These are phyloP conservation scores for Panagrolaimus sp. DNA, from an alignment of 1,140 invertebrate species.

Conservation along the genomic window DNA sequence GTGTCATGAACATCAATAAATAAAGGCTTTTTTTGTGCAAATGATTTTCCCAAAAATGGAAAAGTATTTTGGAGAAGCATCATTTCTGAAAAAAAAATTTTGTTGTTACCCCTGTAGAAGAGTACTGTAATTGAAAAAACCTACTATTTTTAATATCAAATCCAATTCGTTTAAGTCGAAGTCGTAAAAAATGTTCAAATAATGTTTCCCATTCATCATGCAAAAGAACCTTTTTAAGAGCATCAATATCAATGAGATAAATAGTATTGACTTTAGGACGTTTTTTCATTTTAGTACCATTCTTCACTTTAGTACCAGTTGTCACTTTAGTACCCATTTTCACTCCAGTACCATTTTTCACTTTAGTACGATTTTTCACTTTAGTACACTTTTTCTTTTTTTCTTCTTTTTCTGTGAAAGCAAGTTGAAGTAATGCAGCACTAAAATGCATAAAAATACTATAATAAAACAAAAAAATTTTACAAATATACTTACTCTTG, in stretches of 20 bases:
- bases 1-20: neutral
- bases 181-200: neutral
- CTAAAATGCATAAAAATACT: neutral
- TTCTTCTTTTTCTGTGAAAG: neutral
- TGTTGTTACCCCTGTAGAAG: no score
- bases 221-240: neutral
- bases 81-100: no score
- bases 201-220: neutral
- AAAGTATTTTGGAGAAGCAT: neutral
- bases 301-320: no score
- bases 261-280: no score
- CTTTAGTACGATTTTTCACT: no score
- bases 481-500: neutral
- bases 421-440: neutral
- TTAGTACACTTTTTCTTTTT: no score
- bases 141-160: slow-evolving; percentile 4
- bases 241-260: neutral
- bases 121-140: no score
- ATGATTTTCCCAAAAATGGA: neutral
- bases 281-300: no score
- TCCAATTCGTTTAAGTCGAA: neutral
- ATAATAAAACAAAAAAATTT: neutral
- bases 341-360: no score
- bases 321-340: no score
- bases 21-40: neutral